phyloP scores from a whole-genome alignment of 1,140 invertebrate genomes.

The Epicauta chinensis region DNA sequence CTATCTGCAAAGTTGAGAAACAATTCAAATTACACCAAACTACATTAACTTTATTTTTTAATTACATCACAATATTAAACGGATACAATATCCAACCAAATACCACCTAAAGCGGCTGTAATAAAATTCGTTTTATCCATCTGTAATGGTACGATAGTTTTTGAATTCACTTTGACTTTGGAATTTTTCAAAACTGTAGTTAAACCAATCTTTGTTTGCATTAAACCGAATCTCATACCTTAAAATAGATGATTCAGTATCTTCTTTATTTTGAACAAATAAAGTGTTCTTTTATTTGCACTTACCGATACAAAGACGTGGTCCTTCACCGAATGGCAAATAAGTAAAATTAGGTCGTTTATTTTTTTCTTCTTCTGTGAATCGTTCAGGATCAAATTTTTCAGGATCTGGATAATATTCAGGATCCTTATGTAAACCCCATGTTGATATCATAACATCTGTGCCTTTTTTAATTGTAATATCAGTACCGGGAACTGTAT shows the following conservation, averaged over 20 bases:
- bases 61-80: too few relatives aligned
- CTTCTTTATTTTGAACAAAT: not conserved
- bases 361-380: conserved; percentile 46
- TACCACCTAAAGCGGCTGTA: not conserved
- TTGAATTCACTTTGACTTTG: conserved; percentile 24
- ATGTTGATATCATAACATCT: conserved; percentile 51
- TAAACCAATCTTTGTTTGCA: conserved; percentile 46
- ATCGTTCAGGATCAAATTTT: conserved; percentile 61
- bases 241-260: not conserved
- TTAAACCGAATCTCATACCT: conserved; percentile 50
- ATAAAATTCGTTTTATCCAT: conserved; percentile 1
- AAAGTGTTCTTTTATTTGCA: too few relatives aligned
- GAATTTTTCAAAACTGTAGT: conserved; percentile 41
- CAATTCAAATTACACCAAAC: too few relatives aligned
- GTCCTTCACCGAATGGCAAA: conserved; percentile 53
- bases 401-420: conserved; percentile 57
- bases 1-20: too few relatives aligned
- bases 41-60: too few relatives aligned
- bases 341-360: conserved; percentile 39
- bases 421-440: conserved; percentile 55
- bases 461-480: conserved; percentile 50
- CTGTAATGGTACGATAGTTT: conserved; percentile 5
- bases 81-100: conserved; percentile 2
- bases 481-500: conserved; percentile 29
- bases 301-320: conserved; percentile 50